phyloP scores from a whole-genome alignment of 2,113 vertebrate species.

The Tragulus kanchil region DNA sequence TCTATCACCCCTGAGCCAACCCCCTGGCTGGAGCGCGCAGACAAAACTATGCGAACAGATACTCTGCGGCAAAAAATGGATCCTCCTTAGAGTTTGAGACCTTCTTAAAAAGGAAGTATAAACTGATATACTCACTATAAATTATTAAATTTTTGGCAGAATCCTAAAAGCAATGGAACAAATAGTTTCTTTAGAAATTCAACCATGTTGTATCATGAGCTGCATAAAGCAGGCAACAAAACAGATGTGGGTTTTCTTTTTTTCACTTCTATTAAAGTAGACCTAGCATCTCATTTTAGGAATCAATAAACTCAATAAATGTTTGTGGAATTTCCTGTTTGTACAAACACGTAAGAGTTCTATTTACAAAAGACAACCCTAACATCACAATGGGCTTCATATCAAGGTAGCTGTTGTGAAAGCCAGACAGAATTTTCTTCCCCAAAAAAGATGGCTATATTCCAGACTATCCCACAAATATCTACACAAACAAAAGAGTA shows the following conservation, averaged over 20 bases:
- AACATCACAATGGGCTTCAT: neutral
- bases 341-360: neutral
- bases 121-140: neutral
- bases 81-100: neutral
- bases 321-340: neutral
- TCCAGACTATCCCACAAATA: neutral
- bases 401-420: neutral
- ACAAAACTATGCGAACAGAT: neutral
- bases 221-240: neutral
- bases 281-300: neutral
- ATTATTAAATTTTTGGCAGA: neutral
- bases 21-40: neutral
- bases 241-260: neutral
- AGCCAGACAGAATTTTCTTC: neutral
- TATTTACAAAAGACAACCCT: neutral
- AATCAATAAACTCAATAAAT: neutral
- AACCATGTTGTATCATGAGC: neutral
- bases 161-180: neutral
- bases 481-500: neutral
- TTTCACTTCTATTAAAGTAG: neutral
- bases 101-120: neutral
- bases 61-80: neutral
- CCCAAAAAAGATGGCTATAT: neutral
- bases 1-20: neutral
- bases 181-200: conserved; percentile 17